Evolutionary conservation across 2,888 invertebrate species (phyloP).

Genomic region (Sialis lutaria): DNA sequence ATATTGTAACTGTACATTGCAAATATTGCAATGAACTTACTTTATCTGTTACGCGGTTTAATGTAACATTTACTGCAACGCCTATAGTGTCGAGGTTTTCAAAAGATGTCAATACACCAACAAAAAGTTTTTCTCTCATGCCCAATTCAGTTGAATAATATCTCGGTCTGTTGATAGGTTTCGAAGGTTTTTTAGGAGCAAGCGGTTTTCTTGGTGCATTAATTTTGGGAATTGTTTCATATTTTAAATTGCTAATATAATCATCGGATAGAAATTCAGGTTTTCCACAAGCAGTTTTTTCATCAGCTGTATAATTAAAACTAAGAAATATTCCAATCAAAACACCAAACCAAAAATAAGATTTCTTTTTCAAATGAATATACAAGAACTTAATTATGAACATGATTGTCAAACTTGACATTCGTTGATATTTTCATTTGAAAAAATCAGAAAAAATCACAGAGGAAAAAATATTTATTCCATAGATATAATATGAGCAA

Average conservation of each 20-base stretch:
- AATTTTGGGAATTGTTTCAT: conserved; percentile 13
- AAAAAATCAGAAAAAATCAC: too few relatives aligned
- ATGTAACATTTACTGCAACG: conserved; percentile 72
- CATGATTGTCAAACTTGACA: not conserved
- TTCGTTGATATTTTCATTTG: too few relatives aligned
- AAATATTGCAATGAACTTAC: conserved; percentile 20
- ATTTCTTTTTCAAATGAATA: conserved; percentile 3
- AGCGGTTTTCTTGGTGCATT: conserved; percentile 7
- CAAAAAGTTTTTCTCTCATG: conserved; percentile 74
- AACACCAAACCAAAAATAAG: conserved; percentile 5
- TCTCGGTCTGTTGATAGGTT: conserved; percentile 62
- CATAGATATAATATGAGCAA: too few relatives aligned
- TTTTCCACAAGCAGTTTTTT: conserved; percentile 1
- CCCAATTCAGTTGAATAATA: conserved; percentile 93
- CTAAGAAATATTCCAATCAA: conserved; percentile 1
- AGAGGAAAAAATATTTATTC: too few relatives aligned
- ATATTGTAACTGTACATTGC: too few relatives aligned
- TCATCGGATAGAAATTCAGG: not conserved
- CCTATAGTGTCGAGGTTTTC: conserved; percentile 55
- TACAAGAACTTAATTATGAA: not conserved
- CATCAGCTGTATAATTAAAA: conserved; percentile 3
- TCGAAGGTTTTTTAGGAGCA: conserved; percentile 28
- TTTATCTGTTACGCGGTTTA: conserved; percentile 69
- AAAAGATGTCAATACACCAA: conserved; percentile 67
- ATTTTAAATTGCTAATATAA: conserved; percentile 8